phyloP scores from a whole-genome alignment of 30 jellyfish, hydroid and myxozoan genomes.

The Catostylus mosaicus region DNA sequence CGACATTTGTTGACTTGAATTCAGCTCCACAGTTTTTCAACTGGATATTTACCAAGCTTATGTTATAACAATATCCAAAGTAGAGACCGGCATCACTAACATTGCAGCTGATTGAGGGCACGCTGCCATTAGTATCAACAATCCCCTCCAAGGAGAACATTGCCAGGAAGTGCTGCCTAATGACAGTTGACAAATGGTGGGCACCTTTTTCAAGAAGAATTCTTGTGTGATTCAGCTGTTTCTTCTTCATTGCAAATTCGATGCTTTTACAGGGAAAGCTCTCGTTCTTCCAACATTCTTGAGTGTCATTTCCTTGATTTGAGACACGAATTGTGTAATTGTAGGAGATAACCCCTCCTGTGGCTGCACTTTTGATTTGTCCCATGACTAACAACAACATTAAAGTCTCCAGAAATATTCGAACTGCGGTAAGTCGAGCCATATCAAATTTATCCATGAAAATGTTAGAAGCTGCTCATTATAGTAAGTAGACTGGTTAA shows the following conservation, averaged over 20 bases:
- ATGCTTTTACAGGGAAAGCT: conserved; percentile 63
- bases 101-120: conserved; percentile 31
- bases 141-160: conserved; percentile 28
- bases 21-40: conserved; percentile 54
- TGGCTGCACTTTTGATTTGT: neutral
- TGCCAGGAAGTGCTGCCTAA: neutral
- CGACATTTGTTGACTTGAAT: conserved; percentile 35
- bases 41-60: conserved; percentile 14
- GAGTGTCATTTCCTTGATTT: conserved; percentile 10
- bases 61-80: conserved; percentile 25
- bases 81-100: conserved; percentile 48
- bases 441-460: neutral
- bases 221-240: conserved; percentile 26
- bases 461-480: too few relatives aligned
- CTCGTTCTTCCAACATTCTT: conserved; percentile 53
- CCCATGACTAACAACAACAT: neutral
- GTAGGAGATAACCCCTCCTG: neutral
- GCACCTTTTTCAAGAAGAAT: conserved; percentile 29
- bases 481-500: too few relatives aligned
- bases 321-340: conserved; percentile 13
- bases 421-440: neutral
- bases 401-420: neutral
- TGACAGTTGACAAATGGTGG: conserved; percentile 16
- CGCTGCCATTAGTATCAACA: neutral
- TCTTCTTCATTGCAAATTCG: conserved; percentile 46